Percentiles rank a stretch among this genome's conserved stretches.
Evolutionary conservation across 1,140 invertebrate genomes (phyloP).

Genomic region (Nilaparvata lugens): DNA sequence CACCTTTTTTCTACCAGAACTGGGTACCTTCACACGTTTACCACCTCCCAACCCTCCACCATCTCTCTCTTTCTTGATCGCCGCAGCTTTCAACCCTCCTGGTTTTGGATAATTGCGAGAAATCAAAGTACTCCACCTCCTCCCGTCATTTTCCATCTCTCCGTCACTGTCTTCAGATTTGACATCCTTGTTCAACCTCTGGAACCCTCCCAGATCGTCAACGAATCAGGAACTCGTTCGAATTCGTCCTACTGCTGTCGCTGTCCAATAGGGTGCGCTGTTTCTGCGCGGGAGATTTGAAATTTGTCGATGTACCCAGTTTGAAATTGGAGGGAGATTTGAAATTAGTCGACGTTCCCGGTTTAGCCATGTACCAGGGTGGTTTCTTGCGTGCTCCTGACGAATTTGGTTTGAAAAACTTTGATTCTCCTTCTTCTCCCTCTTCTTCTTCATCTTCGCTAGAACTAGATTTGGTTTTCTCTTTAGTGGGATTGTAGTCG

Average conservation of each 20-base stretch:
- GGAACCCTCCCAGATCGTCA: conserved; percentile 14
- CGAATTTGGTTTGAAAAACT: background rate
- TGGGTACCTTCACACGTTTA: conserved; percentile 4
- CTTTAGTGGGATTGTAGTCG: background rate
- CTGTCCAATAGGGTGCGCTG: background rate
- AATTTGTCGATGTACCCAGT: too few species aligned
- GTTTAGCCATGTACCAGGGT: too few species aligned
- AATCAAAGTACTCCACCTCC: conserved; percentile 21
- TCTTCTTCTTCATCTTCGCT: background rate
- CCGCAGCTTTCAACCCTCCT: conserved; percentile 11
- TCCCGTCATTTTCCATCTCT: background rate
- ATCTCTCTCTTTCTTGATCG: background rate
- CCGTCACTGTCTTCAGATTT: background rate
- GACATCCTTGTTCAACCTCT: background rate
- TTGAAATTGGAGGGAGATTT: too few species aligned
- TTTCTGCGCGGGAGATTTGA: too few species aligned
- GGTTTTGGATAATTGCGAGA: conserved; percentile 21
- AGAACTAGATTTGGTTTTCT: too few species aligned
- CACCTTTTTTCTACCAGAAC: background rate
- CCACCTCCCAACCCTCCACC: background rate
- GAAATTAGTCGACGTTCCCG: too few species aligned
- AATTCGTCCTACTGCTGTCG: conserved; percentile 18
- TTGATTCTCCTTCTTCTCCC: background rate
- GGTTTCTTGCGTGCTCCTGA: too few species aligned
- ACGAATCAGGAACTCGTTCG: conserved; percentile 12